These are phyloP conservation scores for Saturnia japonica DNA, from an alignment of 2,888 invertebrate species.

Conservation along the genomic window DNA sequence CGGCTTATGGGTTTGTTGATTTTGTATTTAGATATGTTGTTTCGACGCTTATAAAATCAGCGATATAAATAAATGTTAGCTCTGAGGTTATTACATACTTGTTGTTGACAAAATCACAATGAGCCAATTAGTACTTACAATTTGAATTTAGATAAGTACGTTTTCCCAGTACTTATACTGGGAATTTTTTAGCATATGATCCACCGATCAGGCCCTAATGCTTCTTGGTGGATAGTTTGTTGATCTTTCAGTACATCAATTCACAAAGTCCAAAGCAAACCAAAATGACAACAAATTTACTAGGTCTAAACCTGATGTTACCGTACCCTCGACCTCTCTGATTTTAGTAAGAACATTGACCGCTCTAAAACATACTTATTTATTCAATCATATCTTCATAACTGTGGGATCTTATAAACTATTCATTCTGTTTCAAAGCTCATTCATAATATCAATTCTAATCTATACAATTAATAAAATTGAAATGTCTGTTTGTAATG, in stretches of 20 bases:
- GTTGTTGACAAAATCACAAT: not conserved
- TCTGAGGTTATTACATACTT: not conserved
- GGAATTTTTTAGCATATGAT: not conserved
- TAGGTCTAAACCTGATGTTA: not conserved
- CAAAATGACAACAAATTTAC: not conserved
- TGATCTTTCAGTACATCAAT: not conserved
- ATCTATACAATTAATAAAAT: no score
- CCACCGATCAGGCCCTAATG: not conserved
- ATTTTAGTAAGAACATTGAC: not conserved
- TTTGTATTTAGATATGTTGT: not conserved
- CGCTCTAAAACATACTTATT: not conserved
- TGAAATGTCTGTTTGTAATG: no score
- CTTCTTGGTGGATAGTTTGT: not conserved
- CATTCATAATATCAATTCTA: not conserved
- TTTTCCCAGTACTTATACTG: not conserved
- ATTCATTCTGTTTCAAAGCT: not conserved
- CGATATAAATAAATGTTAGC: not conserved
- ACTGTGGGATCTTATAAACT: not conserved
- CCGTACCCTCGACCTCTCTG: not conserved
- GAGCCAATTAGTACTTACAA: not conserved
- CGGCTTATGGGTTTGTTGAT: conserved; percentile 2
- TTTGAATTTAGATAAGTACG: not conserved
- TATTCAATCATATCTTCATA: not conserved
- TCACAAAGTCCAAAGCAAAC: not conserved
- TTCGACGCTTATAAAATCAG: not conserved